Percentiles rank a stretch among this genome's conserved stretches.
Conservation (phyloP, 2,888 invertebrate species). For the Xiphydria camelus region DNA sequence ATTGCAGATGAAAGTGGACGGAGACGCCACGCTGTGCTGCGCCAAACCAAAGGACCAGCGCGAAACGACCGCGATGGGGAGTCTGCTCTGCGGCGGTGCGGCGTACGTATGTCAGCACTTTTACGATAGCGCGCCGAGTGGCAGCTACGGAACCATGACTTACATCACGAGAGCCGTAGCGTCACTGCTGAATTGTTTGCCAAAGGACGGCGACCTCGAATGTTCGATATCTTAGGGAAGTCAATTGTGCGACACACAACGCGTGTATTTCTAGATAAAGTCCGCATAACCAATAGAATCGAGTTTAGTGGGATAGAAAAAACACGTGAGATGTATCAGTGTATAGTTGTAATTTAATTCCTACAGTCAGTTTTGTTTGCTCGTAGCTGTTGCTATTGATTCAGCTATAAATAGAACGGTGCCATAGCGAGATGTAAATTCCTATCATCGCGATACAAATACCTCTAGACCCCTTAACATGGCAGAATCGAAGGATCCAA, state of each 20-base stretch:
- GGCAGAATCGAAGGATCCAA: too few species aligned
- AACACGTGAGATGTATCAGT: too few species aligned
- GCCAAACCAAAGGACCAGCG: slow-evolving; percentile 73
- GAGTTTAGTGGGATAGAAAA: too few species aligned
- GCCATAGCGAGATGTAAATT: too few species aligned
- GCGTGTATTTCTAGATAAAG: neutral
- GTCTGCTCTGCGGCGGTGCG: slow-evolving; percentile 85
- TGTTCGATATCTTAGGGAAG: slow-evolving; percentile 66
- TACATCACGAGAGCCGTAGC: slow-evolving; percentile 88
- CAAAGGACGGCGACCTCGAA: slow-evolving; percentile 77
- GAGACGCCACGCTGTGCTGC: slow-evolving; percentile 93
- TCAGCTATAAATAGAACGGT: too few species aligned
- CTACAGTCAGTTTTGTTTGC: too few species aligned
- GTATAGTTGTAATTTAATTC: too few species aligned
- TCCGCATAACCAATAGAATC: too few species aligned
- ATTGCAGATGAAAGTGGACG: slow-evolving; percentile 80
- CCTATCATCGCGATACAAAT: too few species aligned
- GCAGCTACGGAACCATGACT: slow-evolving; percentile 96
- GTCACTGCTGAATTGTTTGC: slow-evolving; percentile 72
- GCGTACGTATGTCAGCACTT: slow-evolving; percentile 96
- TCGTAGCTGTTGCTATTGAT: too few species aligned
- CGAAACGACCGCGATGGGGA: slow-evolving; percentile 66
- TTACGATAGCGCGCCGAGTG: slow-evolving; percentile 98
- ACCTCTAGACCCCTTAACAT: too few species aligned
- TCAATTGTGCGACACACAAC: neutral